Conservation (phyloP, 35 echinoderm and acorn worm genomes). For the Stichopus chloronotus region DNA sequence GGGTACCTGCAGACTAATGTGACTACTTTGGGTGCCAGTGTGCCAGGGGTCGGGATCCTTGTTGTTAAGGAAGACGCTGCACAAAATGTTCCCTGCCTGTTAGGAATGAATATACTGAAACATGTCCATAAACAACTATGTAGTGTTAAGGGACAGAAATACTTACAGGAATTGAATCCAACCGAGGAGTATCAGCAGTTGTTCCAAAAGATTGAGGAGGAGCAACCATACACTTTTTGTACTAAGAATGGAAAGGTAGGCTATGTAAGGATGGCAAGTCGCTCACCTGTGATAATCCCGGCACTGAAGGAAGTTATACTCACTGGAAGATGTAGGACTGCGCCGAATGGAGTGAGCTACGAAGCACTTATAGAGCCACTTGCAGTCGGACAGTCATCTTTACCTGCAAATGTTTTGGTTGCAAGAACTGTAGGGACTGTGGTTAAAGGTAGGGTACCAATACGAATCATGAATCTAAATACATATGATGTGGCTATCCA, state of each 20-base stretch:
- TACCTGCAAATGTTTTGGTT: constrained; percentile 35
- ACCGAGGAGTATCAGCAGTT: neutral
- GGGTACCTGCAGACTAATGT: constrained; percentile 7
- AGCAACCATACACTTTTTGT: neutral
- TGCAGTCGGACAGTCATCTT: neutral
- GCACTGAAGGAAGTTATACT: constrained; percentile 13
- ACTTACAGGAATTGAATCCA: constrained; percentile 11
- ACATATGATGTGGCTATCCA: constrained; percentile 7
- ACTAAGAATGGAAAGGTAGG: constrained; percentile 39
- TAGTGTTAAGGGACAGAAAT: constrained; percentile 24
- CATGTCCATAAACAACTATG: neutral
- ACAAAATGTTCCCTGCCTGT: constrained; percentile 22
- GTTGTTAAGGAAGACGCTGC: constrained; percentile 25
- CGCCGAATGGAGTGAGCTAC: neutral
- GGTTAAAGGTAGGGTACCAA: neutral
- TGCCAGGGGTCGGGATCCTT: constrained; percentile 7
- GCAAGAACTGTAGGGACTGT: constrained; percentile 17
- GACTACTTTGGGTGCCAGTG: neutral
- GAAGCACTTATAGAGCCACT: constrained; percentile 31
- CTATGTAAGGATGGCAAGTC: constrained; percentile 14
- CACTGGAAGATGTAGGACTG: constrained; percentile 21
- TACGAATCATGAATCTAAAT: constrained; percentile 39
- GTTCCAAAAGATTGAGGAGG: constrained; percentile 23
- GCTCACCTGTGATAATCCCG: constrained; percentile 10
- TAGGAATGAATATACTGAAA: constrained; percentile 43